These are phyloP conservation scores for Spheniscus humboldti DNA, from an alignment of 2,797 vertebrate genomes.

Conservation along the genomic window DNA sequence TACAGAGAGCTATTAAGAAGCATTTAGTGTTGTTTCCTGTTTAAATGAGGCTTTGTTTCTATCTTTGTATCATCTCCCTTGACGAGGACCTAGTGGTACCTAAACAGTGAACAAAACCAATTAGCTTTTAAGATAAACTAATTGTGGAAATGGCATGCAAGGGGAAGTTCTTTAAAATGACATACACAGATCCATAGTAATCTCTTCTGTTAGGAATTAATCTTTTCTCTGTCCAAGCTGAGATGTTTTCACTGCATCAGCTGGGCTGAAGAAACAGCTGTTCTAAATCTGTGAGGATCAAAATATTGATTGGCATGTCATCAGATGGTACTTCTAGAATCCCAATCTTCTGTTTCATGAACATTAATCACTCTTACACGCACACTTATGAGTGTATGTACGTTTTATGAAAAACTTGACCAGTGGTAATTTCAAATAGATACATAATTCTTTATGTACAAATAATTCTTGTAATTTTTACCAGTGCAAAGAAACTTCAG, in stretches of 20 bases:
- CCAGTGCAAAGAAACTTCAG: background rate
- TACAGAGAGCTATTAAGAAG: background rate
- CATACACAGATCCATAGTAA: background rate
- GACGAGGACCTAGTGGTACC: background rate
- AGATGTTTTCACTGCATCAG: slow-evolving; percentile 14
- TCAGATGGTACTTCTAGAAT: slow-evolving; percentile 4
- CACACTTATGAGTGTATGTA: background rate
- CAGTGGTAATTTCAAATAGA: background rate
- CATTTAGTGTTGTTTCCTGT: background rate
- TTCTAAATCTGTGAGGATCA: slow-evolving; percentile 19
- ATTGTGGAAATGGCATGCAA: background rate
- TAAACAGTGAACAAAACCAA: background rate
- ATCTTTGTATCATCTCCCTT: background rate
- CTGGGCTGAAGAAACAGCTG: slow-evolving; percentile 42
- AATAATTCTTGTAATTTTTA: slow-evolving; percentile 1
- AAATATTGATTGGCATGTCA: background rate
- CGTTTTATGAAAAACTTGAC: background rate
- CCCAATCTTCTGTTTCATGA: background rate
- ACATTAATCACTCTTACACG: background rate
- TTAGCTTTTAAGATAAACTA: background rate
- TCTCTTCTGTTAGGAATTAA: background rate
- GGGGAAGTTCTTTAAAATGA: background rate
- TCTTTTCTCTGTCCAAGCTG: background rate
- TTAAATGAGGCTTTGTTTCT: background rate
- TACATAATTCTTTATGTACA: background rate